Evolutionary conservation across 2,113 vertebrate species (phyloP).

Genomic region (Anoplopoma fimbria): DNA sequence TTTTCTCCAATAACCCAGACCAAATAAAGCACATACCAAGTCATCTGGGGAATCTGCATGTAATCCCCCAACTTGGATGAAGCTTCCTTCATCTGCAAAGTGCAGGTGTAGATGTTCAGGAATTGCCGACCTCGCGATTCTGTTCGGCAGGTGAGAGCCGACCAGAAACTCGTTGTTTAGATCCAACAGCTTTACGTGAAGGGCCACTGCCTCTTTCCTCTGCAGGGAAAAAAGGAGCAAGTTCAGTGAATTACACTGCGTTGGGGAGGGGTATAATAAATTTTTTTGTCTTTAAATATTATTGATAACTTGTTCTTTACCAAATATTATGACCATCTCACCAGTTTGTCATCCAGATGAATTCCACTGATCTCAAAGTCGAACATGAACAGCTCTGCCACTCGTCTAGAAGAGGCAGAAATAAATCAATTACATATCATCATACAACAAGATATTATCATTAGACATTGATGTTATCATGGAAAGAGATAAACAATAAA

Average conservation of each 20-base stretch:
- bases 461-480: background rate
- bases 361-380: slow-evolving; percentile 99
- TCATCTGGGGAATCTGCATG: slow-evolving; percentile 91
- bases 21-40: slow-evolving; percentile 84
- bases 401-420: slow-evolving; percentile 83
- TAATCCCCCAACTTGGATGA: slow-evolving; percentile 87
- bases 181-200: slow-evolving; percentile 93
- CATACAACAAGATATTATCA: background rate
- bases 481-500: background rate
- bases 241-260: background rate
- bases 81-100: slow-evolving; percentile 88
- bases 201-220: slow-evolving; percentile 91
- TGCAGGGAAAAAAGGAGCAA: slow-evolving; percentile 64
- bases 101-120: slow-evolving; percentile 88
- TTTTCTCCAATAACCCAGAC: background rate
- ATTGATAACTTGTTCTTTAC: background rate
- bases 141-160: slow-evolving; percentile 90
- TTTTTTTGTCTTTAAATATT: background rate
- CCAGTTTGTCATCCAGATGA: slow-evolving; percentile 95
- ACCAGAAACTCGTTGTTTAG: slow-evolving; percentile 91
- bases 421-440: background rate
- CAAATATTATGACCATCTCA: slow-evolving; percentile 62
- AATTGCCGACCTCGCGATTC: slow-evolving; percentile 87
- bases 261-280: background rate
- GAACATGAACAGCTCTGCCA: slow-evolving; percentile 98